Conservation (phyloP, 1,140 invertebrate genomes). For the Dufourea novaeangliae region DNA sequence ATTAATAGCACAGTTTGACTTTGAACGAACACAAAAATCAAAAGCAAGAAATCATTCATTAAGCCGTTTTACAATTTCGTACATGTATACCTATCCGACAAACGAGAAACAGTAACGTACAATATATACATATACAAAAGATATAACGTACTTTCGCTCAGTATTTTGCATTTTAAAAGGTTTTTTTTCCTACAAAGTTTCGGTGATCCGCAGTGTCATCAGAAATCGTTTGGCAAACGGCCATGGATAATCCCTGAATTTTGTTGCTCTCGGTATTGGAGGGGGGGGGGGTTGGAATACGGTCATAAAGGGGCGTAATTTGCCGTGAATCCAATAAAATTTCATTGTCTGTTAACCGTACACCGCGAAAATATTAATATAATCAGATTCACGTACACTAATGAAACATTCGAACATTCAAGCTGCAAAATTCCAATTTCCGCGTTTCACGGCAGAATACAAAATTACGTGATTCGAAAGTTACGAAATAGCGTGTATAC, state of each 20-base stretch:
- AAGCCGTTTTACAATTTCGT: too few species aligned
- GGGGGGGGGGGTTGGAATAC: not conserved
- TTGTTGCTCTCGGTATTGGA: not conserved
- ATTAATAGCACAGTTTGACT: too few species aligned
- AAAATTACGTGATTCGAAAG: too few species aligned
- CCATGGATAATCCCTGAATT: not conserved
- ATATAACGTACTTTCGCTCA: too few species aligned
- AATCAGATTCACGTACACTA: not conserved
- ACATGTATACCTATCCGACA: too few species aligned
- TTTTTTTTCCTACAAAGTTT: not conserved
- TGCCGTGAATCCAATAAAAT: not conserved
- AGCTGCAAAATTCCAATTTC: not conserved
- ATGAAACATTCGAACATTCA: not conserved
- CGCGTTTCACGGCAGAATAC: not conserved
- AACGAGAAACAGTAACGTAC: too few species aligned
- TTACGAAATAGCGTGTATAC: too few species aligned
- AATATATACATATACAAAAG: too few species aligned
- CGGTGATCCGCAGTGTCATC: not conserved
- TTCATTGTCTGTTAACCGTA: not conserved
- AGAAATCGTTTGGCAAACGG: not conserved
- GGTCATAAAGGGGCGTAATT: not conserved
- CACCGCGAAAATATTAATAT: not conserved
- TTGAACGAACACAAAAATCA: too few species aligned
- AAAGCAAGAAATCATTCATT: too few species aligned
- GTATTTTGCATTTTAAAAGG: not conserved